Evolutionary conservation across 2,888 invertebrate genomes (phyloP).

Genomic region (Galerucella pusilla): DNA sequence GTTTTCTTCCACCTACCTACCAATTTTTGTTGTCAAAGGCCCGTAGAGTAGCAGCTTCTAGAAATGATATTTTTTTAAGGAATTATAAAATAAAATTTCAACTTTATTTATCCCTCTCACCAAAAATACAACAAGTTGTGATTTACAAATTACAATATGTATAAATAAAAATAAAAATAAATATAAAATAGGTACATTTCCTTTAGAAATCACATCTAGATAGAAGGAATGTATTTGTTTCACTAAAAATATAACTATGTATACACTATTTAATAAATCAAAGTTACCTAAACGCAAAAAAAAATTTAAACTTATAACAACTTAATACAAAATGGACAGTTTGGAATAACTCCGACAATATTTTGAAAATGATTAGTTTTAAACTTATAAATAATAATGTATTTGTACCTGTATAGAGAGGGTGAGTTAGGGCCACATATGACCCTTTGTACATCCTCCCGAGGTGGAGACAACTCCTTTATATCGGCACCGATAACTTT

Average conservation of each 20-base stretch:
- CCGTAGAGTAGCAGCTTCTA: background rate
- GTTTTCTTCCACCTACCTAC: background rate
- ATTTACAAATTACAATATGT: conserved; percentile 51
- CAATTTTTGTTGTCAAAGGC: background rate
- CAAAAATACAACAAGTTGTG: conserved; percentile 52
- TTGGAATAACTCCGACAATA: conserved; percentile 10
- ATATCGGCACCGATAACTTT: too few species aligned
- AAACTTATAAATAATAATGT: too few species aligned
- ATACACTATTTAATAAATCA: conserved; percentile 21
- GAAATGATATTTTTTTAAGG: background rate
- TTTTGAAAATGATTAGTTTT: background rate
- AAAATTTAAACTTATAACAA: conserved; percentile 20
- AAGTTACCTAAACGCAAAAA: conserved; percentile 19
- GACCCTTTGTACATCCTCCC: too few species aligned
- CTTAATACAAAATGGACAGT: conserved; percentile 25
- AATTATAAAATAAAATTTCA: conserved; percentile 47
- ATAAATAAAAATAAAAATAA: conserved; percentile 53
- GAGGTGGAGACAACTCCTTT: too few species aligned
- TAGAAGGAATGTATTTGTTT: conserved; percentile 43
- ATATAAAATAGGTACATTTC: conserved; percentile 48
- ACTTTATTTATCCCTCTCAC: conserved; percentile 55
- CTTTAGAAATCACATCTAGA: conserved; percentile 36
- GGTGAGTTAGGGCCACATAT: too few species aligned
- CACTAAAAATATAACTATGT: conserved; percentile 28
- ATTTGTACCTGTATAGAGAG: too few species aligned